phyloP scores from a whole-genome alignment of 2,888 invertebrate genomes.

The Physocephala rufipes region DNA sequence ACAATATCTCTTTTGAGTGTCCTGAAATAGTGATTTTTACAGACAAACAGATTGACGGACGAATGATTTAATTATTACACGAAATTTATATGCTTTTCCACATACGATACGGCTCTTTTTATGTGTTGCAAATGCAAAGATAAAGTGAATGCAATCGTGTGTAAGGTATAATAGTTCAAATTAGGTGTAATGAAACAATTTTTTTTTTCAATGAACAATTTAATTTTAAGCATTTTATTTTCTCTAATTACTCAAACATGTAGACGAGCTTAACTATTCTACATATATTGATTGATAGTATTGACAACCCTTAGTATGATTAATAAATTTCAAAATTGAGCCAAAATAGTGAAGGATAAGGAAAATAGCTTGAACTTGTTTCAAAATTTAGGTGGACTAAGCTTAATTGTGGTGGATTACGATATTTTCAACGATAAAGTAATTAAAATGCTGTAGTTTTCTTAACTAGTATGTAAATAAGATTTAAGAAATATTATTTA shows the following conservation, averaged over 20 bases:
- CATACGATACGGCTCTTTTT: too few relatives aligned
- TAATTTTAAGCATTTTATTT: background rate
- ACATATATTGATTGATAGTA: constrained; percentile 2
- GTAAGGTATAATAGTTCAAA: too few relatives aligned
- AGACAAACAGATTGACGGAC: too few relatives aligned
- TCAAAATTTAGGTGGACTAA: background rate
- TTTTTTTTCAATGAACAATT: too few relatives aligned
- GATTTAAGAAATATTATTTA: constrained; percentile 12
- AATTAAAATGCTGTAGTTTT: background rate
- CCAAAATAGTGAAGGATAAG: constrained; percentile 21
- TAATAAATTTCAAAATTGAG: constrained; percentile 24
- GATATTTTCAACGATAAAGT: background rate
- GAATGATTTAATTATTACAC: too few relatives aligned
- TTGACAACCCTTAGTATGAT: background rate
- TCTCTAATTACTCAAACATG: background rate
- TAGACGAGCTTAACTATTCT: background rate
- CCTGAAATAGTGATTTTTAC: too few relatives aligned
- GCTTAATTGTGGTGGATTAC: constrained; percentile 11
- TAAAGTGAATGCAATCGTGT: too few relatives aligned
- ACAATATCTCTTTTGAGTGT: too few relatives aligned
- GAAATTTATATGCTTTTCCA: too few relatives aligned
- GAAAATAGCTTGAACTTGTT: constrained; percentile 1
- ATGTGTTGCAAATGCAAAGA: too few relatives aligned
- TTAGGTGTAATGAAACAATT: too few relatives aligned
- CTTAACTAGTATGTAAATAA: constrained; percentile 6